Conservation (phyloP, 1,140 invertebrate genomes). For the Bombyx mandarina region DNA sequence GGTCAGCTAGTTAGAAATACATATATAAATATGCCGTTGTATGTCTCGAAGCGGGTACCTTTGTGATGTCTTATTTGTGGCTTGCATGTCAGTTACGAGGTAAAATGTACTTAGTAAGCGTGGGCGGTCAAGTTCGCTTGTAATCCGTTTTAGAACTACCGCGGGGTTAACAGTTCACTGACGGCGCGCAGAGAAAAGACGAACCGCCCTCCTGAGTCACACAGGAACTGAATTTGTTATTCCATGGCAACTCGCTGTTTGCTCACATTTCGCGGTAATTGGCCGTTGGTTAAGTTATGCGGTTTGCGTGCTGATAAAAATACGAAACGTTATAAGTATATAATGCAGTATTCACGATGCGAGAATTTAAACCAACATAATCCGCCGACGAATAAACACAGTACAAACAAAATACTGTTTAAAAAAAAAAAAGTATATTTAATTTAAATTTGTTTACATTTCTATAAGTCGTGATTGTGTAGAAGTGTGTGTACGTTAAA, state of each 20-base stretch:
- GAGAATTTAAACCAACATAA: too few relatives aligned
- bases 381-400: too few relatives aligned
- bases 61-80: background rate
- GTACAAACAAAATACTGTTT: too few relatives aligned
- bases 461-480: background rate
- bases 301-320: conserved; percentile 15
- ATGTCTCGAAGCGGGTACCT: background rate
- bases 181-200: conserved; percentile 34
- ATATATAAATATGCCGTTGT: too few relatives aligned
- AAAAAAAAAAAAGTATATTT: background rate
- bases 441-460: background rate
- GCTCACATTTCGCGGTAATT: conserved; percentile 41
- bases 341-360: conserved; percentile 5
- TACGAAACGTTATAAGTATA: conserved; percentile 12
- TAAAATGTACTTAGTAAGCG: conserved; percentile 25
- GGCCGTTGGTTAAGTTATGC: conserved; percentile 14
- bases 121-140: conserved; percentile 57
- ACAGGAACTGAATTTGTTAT: conserved; percentile 34
- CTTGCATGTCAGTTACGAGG: background rate
- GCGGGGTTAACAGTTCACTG: conserved; percentile 49
- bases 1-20: too few relatives aligned
- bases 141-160: conserved; percentile 35
- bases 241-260: conserved; percentile 40
- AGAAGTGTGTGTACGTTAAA: background rate
- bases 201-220: conserved; percentile 46